phyloP scores from a whole-genome alignment of 1,140 invertebrate genomes.

The Apis cerana region DNA sequence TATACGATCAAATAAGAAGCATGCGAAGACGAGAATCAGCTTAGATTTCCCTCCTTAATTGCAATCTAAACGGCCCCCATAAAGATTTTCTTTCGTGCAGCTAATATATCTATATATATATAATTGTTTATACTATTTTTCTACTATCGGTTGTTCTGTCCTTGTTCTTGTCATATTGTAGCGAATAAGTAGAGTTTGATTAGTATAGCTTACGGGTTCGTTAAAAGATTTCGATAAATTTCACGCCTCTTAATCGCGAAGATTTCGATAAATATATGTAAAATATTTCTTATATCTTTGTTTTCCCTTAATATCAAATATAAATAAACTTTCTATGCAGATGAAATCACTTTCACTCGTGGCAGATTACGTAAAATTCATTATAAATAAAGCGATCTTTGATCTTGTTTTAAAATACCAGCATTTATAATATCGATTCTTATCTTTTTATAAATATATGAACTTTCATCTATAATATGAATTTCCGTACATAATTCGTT shows the following conservation, averaged over 20 bases:
- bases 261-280: not conserved
- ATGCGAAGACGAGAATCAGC: constrained; percentile 48
- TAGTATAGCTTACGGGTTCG: not conserved
- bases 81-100: constrained; percentile 17
- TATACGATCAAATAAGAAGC: not conserved
- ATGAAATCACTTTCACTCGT: constrained; percentile 19
- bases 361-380: not conserved
- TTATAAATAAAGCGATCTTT: not conserved
- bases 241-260: not conserved
- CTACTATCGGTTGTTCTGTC: not conserved
- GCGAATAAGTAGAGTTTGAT: not conserved
- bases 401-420: not conserved
- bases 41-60: constrained; percentile 68
- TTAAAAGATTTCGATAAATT: not conserved
- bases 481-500: not conserved
- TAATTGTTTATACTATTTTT: constrained; percentile 15
- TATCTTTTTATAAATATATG: not conserved
- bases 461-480: not conserved
- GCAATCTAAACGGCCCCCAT: constrained; percentile 58
- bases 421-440: not conserved
- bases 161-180: not conserved
- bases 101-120: constrained; percentile 20
- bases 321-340: constrained; percentile 8
- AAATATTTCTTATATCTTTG: not conserved
- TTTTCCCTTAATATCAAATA: not conserved